phyloP scores from a whole-genome alignment of 2,888 invertebrate species.

The Callyntrura sp. region DNA sequence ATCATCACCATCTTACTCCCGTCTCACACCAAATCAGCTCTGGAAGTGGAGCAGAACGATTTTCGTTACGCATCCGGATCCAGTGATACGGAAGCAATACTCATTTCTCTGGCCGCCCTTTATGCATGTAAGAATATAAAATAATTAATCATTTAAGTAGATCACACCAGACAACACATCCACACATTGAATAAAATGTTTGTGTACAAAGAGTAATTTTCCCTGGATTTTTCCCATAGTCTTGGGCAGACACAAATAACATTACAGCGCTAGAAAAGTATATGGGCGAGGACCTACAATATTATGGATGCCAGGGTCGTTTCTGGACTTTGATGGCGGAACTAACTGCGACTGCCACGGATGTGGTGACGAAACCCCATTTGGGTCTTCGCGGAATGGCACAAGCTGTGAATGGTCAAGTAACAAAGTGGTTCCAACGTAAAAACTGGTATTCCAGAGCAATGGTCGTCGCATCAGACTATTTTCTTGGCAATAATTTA shows the following conservation, averaged over 20 bases:
- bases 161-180: constrained; percentile 13
- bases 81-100: constrained; percentile 62
- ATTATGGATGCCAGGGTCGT: constrained; percentile 54
- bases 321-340: constrained; percentile 87
- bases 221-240: constrained; percentile 76
- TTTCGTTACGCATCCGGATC: constrained; percentile 79
- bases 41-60: constrained; percentile 78
- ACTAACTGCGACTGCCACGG: constrained; percentile 86
- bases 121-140: constrained; percentile 71
- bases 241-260: constrained; percentile 89
- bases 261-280: constrained; percentile 87
- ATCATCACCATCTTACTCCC: constrained; percentile 44
- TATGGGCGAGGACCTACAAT: constrained; percentile 84
- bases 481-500: constrained; percentile 87
- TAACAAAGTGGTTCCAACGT: constrained; percentile 88
- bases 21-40: constrained; percentile 75
- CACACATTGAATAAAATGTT: too few relatives aligned
- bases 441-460: constrained; percentile 86
- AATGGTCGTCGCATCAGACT: constrained; percentile 87
- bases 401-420: constrained; percentile 88
- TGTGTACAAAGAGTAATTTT: too few relatives aligned
- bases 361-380: constrained; percentile 85
- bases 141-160: constrained; percentile 53
- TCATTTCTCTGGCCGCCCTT: constrained; percentile 80
- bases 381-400: constrained; percentile 86